Evolutionary conservation across 2,888 invertebrate genomes (phyloP).

Genomic region (Cheilosia scutellata): DNA sequence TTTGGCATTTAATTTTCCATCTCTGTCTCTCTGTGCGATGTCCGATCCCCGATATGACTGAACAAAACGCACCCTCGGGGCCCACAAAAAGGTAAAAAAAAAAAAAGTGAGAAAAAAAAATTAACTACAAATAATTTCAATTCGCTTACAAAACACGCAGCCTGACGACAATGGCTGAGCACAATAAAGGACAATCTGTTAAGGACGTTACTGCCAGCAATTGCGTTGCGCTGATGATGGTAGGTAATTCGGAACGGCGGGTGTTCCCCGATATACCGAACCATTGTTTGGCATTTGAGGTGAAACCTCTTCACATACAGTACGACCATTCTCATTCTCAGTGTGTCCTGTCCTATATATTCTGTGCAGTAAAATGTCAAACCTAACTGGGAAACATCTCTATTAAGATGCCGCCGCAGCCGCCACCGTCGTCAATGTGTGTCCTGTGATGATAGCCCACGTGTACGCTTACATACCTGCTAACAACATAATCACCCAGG

Average conservation of each 20-base stretch:
- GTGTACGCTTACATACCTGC: constrained; percentile 71
- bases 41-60: neutral
- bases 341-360: neutral
- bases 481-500: constrained; percentile 71
- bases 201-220: constrained; percentile 59
- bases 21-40: neutral
- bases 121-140: constrained; percentile 70
- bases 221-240: constrained; percentile 70
- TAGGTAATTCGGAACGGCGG: constrained; percentile 74
- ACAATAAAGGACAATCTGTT: constrained; percentile 72
- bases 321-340: constrained; percentile 23
- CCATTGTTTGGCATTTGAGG: constrained; percentile 75
- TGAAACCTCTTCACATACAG: constrained; percentile 71
- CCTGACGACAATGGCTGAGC: constrained; percentile 59
- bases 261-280: constrained; percentile 73
- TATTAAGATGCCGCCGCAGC: constrained; percentile 69
- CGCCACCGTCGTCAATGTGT: constrained; percentile 47
- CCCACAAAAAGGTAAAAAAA: constrained; percentile 44
- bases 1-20: constrained; percentile 57
- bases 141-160: constrained; percentile 49
- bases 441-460: constrained; percentile 49
- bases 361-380: constrained; percentile 65
- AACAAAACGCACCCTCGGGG: constrained; percentile 65
- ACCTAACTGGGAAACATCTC: constrained; percentile 66
- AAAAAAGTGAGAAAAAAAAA: constrained; percentile 50